These are phyloP conservation scores for Protodeltote pygarga DNA, from an alignment of 2,888 invertebrate genomes.

Conservation along the genomic window DNA sequence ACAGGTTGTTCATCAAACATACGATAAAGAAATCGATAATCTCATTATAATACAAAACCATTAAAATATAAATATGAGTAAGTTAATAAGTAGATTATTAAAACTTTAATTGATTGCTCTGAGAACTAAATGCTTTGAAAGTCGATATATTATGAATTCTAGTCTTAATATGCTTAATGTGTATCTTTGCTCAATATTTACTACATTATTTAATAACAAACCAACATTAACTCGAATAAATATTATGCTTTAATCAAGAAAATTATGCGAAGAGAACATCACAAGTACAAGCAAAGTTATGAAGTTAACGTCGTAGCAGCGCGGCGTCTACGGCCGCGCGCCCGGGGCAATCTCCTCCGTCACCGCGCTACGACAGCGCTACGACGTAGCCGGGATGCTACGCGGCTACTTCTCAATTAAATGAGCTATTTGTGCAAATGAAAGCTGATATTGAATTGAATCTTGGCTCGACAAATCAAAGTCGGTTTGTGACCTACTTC, in stretches of 20 bases:
- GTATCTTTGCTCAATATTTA: too few relatives aligned
- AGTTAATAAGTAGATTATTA: too few relatives aligned
- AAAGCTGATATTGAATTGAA: constrained; percentile 5
- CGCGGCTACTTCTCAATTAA: constrained; percentile 21
- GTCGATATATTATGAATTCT: too few relatives aligned
- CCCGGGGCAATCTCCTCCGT: constrained; percentile 12
- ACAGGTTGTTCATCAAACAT: too few relatives aligned
- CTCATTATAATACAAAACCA: too few relatives aligned
- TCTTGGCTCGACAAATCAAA: not conserved
- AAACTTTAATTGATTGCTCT: too few relatives aligned
- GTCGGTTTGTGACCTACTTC: not conserved
- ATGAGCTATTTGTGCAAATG: constrained; percentile 17
- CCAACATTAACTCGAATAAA: not conserved
- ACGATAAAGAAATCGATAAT: too few relatives aligned
- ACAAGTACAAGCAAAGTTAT: constrained; percentile 9
- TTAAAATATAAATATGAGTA: too few relatives aligned
- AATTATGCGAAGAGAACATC: constrained; percentile 8
- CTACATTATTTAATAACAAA: not conserved
- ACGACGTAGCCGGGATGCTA: constrained; percentile 18
- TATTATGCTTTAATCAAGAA: constrained; percentile 11
- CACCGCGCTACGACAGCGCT: constrained; percentile 16
- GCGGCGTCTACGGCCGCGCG: too few relatives aligned
- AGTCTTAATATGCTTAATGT: too few relatives aligned
- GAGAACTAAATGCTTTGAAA: too few relatives aligned
- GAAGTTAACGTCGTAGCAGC: constrained; percentile 5